Conservation (phyloP, 2,888 invertebrate species). For the Callinectes sapidus region DNA sequence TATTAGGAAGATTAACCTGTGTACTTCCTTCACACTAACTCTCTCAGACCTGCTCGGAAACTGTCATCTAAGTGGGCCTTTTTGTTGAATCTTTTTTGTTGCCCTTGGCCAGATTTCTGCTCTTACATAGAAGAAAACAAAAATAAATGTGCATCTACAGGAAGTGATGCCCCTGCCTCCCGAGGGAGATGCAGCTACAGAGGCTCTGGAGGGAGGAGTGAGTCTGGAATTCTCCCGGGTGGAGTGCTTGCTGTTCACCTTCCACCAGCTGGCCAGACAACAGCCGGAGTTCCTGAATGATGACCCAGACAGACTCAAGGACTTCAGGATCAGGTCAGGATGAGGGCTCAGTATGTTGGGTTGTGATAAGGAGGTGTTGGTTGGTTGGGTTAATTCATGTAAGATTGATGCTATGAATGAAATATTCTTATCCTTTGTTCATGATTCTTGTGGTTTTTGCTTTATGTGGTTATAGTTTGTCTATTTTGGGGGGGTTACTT, state of each 20-base stretch:
- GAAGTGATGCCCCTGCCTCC: constrained; percentile 93
- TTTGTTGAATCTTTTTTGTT: background rate
- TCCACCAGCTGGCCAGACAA: constrained; percentile 86
- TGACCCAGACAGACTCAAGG: constrained; percentile 86
- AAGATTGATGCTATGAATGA: background rate
- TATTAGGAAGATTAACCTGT: too few relatives aligned
- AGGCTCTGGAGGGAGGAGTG: constrained; percentile 77
- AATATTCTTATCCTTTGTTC: too few relatives aligned
- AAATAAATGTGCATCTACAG: constrained; percentile 77
- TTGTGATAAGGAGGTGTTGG: too few relatives aligned
- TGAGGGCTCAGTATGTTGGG: background rate
- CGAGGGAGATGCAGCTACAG: constrained; percentile 73
- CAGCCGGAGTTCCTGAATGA: constrained; percentile 85
- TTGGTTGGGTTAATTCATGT: background rate
- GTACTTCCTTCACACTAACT: too few relatives aligned
- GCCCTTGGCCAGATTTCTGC: too few relatives aligned
- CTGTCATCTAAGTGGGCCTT: too few relatives aligned
- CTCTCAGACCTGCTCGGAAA: too few relatives aligned
- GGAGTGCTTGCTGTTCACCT: constrained; percentile 89
- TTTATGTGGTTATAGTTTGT: too few relatives aligned
- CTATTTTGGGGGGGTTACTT: too few relatives aligned
- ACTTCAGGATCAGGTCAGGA: constrained; percentile 82
- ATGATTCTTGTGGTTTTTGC: too few relatives aligned
- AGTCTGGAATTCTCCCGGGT: constrained; percentile 94
- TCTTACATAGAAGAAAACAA: too few relatives aligned